These are phyloP conservation scores for Diploscapter pachys DNA, from an alignment of 1,140 invertebrate species.

Conservation along the genomic window DNA sequence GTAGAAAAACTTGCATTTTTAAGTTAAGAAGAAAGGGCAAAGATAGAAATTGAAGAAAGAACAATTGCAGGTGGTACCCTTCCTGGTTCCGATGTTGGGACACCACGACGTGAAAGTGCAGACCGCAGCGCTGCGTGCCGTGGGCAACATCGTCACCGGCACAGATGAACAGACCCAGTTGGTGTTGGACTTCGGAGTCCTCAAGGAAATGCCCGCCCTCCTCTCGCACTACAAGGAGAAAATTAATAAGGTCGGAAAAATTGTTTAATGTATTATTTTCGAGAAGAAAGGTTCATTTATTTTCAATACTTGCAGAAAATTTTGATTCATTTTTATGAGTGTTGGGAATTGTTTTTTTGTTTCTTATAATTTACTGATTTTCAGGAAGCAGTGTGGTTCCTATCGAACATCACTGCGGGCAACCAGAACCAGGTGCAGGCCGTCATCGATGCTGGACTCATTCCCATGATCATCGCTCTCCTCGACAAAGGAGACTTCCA, in stretches of 20 bases:
- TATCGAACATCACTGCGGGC: slow-evolving; percentile 96
- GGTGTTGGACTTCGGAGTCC: slow-evolving; percentile 84
- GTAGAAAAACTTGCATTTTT: slow-evolving; percentile 11
- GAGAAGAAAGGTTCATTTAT: no score
- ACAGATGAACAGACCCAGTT: slow-evolving; percentile 96
- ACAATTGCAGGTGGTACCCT: slow-evolving; percentile 69
- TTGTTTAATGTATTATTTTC: no score
- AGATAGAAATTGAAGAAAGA: neutral
- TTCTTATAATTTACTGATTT: no score
- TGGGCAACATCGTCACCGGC: slow-evolving; percentile 97
- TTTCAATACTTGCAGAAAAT: no score
- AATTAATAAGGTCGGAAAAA: slow-evolving; percentile 76
- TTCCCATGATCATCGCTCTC: slow-evolving; percentile 90
- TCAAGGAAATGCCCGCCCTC: slow-evolving; percentile 83
- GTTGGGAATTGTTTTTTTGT: no score
- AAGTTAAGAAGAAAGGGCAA: neutral
- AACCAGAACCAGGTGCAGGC: slow-evolving; percentile 95
- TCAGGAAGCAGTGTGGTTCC: slow-evolving; percentile 81
- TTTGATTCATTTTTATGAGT: no score
- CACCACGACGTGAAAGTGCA: slow-evolving; percentile 94
- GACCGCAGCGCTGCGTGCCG: slow-evolving; percentile 89
- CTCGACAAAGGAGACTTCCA: slow-evolving; percentile 88
- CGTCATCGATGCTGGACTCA: slow-evolving; percentile 88
- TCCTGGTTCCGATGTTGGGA: slow-evolving; percentile 85
- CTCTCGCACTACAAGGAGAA: slow-evolving; percentile 81